These are phyloP conservation scores for Crematogaster levior DNA, from an alignment of 2,888 invertebrate species.

Conservation along the genomic window DNA sequence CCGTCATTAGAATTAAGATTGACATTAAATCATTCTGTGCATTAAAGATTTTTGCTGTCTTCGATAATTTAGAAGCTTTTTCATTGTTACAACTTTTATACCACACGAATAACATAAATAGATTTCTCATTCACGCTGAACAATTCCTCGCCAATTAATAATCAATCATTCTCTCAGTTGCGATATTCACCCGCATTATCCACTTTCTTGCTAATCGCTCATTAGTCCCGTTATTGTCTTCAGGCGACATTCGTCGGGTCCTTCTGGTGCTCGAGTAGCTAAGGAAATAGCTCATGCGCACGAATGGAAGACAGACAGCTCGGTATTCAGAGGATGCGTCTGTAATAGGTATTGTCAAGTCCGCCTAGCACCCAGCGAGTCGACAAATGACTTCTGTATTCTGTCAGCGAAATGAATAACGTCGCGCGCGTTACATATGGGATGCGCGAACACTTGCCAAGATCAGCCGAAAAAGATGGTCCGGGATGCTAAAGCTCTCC, in stretches of 20 bases:
- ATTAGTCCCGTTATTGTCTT: conserved; percentile 59
- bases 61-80: not conserved
- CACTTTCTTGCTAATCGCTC: conserved; percentile 35
- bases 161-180: conserved; percentile 16
- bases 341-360: conserved; percentile 59
- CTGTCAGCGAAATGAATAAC: conserved; percentile 51
- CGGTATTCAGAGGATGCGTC: conserved; percentile 44
- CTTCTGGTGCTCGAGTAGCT: conserved; percentile 40
- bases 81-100: not conserved
- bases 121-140: not conserved
- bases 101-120: not conserved
- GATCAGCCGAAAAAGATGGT: conserved; percentile 43
- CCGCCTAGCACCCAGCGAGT: conserved; percentile 23
- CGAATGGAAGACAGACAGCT: not conserved
- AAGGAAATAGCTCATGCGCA: conserved; percentile 2
- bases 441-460: conserved; percentile 38
- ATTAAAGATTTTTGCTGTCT: not conserved
- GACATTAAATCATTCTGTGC: not conserved
- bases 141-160: not conserved
- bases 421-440: conserved; percentile 36
- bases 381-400: conserved; percentile 55
- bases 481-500: conserved; percentile 31
- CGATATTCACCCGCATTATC: conserved; percentile 16
- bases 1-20: not conserved
- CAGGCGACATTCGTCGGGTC: conserved; percentile 20